These are phyloP conservation scores for Gymnothorax reevesii DNA, from an alignment of 2,797 vertebrate species.

Conservation along the genomic window DNA sequence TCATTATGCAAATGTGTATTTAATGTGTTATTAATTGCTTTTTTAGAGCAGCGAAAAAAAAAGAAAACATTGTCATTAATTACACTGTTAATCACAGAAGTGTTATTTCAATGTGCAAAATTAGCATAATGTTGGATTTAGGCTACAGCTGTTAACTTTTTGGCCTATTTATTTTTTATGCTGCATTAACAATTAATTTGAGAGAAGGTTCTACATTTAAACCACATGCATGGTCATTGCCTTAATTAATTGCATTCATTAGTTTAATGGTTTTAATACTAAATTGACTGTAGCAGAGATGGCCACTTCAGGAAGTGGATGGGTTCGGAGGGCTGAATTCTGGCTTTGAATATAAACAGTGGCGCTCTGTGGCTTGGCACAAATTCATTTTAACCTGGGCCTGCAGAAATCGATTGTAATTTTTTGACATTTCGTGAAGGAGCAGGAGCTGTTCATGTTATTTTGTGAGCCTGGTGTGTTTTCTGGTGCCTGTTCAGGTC, in stretches of 20 bases:
- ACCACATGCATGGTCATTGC: neutral
- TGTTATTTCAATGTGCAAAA: neutral
- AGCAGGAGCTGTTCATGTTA: neutral
- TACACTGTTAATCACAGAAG: conserved; percentile 45
- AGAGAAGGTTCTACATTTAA: neutral
- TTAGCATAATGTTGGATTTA: neutral
- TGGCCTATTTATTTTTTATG: neutral
- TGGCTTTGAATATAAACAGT: neutral
- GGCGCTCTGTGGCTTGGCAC: neutral
- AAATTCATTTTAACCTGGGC: neutral
- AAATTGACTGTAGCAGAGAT: neutral
- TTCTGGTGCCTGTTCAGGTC: neutral
- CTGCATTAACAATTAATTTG: neutral
- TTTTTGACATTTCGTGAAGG: neutral
- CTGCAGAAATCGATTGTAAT: too few species aligned
- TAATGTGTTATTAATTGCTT: conserved; percentile 48
- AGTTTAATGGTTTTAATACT: neutral
- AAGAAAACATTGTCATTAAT: conserved; percentile 46
- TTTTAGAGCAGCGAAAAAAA: conserved; percentile 39
- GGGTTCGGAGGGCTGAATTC: neutral
- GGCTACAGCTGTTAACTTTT: neutral
- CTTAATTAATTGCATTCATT: neutral
- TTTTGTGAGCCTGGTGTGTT: neutral
- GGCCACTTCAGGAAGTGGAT: neutral
- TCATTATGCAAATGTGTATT: conserved; percentile 49